Percentiles rank a stretch among this genome's conserved stretches.
Evolutionary conservation across 2,888 invertebrate genomes (phyloP).

Genomic region (Chrysolina oricalcia): DNA sequence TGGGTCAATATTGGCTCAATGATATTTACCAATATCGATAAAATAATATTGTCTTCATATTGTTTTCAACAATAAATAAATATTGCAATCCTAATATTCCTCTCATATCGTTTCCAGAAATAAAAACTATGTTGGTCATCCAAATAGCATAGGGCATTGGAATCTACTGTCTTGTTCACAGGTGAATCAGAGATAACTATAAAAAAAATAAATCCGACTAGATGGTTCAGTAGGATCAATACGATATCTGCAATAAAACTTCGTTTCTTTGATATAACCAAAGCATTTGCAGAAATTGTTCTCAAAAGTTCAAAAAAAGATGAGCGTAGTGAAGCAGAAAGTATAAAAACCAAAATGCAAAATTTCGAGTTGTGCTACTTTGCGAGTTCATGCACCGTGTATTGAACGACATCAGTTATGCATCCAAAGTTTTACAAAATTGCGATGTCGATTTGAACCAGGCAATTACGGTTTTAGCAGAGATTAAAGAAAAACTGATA

Average conservation of each 20-base stretch:
- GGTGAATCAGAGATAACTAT: too few relatives aligned
- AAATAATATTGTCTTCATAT: too few relatives aligned
- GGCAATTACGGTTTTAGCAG: conserved; percentile 24
- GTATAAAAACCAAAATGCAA: conserved; percentile 28
- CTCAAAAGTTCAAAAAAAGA: conserved; percentile 29
- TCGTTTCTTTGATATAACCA: conserved; percentile 38
- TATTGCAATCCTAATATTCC: too few relatives aligned
- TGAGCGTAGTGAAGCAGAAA: conserved; percentile 29
- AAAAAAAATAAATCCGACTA: too few relatives aligned
- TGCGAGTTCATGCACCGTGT: conserved; percentile 12
- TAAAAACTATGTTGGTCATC: conserved; percentile 56
- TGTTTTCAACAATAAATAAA: too few relatives aligned
- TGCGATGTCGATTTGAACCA: conserved; percentile 30
- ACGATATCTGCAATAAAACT: too few relatives aligned
- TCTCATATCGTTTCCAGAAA: conserved; percentile 51
- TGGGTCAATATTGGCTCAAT: too few relatives aligned
- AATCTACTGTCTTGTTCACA: conserved; percentile 57
- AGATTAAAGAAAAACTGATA: not conserved
- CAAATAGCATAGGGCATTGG: conserved; percentile 59
- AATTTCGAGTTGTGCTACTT: conserved; percentile 38
- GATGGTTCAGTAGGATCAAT: too few relatives aligned
- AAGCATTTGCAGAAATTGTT: conserved; percentile 33
- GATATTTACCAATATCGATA: too few relatives aligned
- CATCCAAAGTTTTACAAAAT: conserved; percentile 28
- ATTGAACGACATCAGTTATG: not conserved